Conservation (phyloP, 2,888 invertebrate genomes). For the Gerris lacustris region DNA sequence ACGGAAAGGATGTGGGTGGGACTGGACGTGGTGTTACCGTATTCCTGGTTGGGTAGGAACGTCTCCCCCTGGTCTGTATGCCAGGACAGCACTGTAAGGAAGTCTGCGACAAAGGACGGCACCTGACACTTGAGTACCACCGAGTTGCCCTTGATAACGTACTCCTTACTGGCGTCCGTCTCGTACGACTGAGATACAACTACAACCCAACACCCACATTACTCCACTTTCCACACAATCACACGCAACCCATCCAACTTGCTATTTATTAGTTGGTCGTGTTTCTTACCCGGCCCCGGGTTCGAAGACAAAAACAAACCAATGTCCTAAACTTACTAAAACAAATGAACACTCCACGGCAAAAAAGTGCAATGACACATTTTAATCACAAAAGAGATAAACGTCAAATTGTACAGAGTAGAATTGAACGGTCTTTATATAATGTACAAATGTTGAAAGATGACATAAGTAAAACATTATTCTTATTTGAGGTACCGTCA, state of each 20-base stretch:
- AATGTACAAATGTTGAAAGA: too few species aligned
- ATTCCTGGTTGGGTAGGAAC: constrained; percentile 45
- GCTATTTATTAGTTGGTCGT: too few species aligned
- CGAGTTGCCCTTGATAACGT: constrained; percentile 78
- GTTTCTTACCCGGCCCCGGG: too few species aligned
- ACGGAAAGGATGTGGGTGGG: too few species aligned
- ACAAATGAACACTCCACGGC: too few species aligned
- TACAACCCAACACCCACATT: constrained; percentile 35
- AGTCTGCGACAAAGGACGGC: constrained; percentile 86
- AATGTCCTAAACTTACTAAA: too few species aligned
- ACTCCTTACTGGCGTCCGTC: constrained; percentile 74
- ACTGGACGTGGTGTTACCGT: constrained; percentile 20
- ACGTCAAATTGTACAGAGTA: too few species aligned
- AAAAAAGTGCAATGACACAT: too few species aligned
- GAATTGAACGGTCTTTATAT: too few species aligned
- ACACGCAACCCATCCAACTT: neutral
- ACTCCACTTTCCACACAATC: neutral
- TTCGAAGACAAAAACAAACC: neutral
- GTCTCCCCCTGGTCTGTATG: constrained; percentile 67
- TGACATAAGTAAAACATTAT: too few species aligned
- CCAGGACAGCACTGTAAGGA: constrained; percentile 77
- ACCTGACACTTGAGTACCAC: constrained; percentile 79
- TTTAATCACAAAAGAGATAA: too few species aligned
- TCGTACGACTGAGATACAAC: constrained; percentile 71
- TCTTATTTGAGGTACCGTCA: too few species aligned